Base-by-base conservation (phyloP, 1,140 invertebrate species). In the Bombus sylvicola region DNA sequence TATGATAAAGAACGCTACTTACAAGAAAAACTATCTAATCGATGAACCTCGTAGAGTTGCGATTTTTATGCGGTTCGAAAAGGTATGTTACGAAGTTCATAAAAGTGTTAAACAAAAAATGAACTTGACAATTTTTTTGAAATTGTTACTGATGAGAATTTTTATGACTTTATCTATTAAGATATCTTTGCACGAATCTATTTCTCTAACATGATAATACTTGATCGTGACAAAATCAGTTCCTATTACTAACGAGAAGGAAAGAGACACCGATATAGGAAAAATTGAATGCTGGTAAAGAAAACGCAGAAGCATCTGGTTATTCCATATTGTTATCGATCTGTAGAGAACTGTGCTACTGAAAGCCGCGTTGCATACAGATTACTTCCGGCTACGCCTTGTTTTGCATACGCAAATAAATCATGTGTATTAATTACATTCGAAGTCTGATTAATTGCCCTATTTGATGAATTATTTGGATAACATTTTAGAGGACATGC, bases 241-340 rank as follows among this genome's bases (percentile, higher is more conserved):
- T 53, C 1, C 47, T 53, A 2, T 22, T 8, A 4, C 12, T 5
- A 4, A 13, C 0, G 1, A 62, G 37, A 39, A 2, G 13, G 9
- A 9, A 10, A 43, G 25, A 53, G 9, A 31, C 4, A 12, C 10
- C 18, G 18, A 53, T 53, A 53, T n/a, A 25, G 47, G 2, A 15
- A 37, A 18, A 18, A 10, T 64, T 37, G 53, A 71, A 22, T 31
- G 5, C 6, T 13, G 6, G 31, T 39, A 8, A 47, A 37, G n/a
- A 28, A 53, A 76, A 76, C 22, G 28, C 12, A n/a, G 31, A 53
- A 74, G 13, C 39, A 47, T 37, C 31, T 43, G 22, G 37, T 13
- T 15, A 62, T 41, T 28, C 5, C 34, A 43, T 66, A 75, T 47
- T 75, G 41, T 64, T 82, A 82, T 82, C 39, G 81, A 75, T 82